Conservation (phyloP, 1,140 invertebrate species). For the Drepana arcuata region DNA sequence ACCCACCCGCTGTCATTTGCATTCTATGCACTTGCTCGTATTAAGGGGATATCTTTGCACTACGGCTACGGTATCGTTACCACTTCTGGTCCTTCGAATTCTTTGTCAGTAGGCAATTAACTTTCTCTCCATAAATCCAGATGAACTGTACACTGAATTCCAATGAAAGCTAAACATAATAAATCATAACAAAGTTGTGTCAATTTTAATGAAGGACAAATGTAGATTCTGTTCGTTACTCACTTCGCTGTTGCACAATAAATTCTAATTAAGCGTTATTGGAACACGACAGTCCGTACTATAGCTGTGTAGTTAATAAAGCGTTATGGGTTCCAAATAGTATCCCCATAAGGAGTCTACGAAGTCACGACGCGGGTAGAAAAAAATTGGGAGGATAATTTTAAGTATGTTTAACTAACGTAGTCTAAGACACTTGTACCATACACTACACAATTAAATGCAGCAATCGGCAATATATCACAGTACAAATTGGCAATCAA, state of each 20-base stretch:
- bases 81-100: no score
- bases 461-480: conserved; percentile 39
- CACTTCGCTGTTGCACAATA: conserved; percentile 48
- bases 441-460: conserved; percentile 43
- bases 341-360: no score
- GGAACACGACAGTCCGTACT: conserved; percentile 39
- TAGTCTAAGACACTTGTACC: no score
- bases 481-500: conserved; percentile 54
- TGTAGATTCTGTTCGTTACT: conserved; percentile 35
- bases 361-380: no score
- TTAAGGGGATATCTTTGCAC: conserved; percentile 11
- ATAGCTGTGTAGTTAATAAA: no score
- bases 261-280: conserved; percentile 57
- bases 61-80: no score
- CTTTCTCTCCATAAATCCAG: conserved; percentile 5
- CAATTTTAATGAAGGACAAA: conserved; percentile 35
- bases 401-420: no score
- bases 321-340: no score
- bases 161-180: conserved; percentile 18
- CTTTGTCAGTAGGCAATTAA: no score
- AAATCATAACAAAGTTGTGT: conserved; percentile 48
- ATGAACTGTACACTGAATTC: background rate
- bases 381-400: no score
- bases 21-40: conserved; percentile 22
- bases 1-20: conserved; percentile 46